Conservation (phyloP, 2,797 vertebrate species). For the Eulemur albifrons region DNA sequence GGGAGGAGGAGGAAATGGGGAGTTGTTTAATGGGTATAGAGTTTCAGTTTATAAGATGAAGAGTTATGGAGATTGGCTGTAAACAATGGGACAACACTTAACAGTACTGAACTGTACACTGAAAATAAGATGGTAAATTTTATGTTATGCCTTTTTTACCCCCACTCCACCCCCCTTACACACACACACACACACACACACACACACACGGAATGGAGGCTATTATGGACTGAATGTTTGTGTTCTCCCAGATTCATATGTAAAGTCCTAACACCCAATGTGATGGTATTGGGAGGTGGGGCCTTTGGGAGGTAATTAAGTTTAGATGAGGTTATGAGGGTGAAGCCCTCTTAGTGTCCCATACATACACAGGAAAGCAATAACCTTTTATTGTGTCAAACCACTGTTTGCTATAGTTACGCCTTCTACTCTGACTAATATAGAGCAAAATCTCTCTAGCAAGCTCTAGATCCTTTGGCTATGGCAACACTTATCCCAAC, state of each 20-base stretch:
- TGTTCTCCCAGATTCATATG: background rate
- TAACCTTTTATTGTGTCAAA: background rate
- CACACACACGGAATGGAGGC: background rate
- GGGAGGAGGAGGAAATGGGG: background rate
- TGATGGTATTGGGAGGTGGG: background rate
- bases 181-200: background rate
- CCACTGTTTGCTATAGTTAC: background rate
- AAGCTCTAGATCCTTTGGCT: background rate
- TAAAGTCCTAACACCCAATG: background rate
- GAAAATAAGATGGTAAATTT: background rate
- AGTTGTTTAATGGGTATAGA: background rate
- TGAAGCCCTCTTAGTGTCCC: background rate
- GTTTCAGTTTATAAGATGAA: background rate
- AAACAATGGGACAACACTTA: background rate
- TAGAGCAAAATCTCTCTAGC: background rate
- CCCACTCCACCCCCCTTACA: background rate
- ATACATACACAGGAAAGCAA: background rate
- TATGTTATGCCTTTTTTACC: background rate
- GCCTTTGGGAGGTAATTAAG: background rate
- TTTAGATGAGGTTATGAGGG: background rate
- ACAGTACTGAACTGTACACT: background rate
- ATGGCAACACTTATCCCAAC: background rate
- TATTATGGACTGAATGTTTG: background rate
- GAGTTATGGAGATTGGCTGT: background rate
- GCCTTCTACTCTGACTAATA: background rate